A percentile compares a stretch with the other conserved stretches of the same genome.
phyloP scores from a whole-genome alignment of 2,113 vertebrate species.

The Saccopteryx bilineata region DNA sequence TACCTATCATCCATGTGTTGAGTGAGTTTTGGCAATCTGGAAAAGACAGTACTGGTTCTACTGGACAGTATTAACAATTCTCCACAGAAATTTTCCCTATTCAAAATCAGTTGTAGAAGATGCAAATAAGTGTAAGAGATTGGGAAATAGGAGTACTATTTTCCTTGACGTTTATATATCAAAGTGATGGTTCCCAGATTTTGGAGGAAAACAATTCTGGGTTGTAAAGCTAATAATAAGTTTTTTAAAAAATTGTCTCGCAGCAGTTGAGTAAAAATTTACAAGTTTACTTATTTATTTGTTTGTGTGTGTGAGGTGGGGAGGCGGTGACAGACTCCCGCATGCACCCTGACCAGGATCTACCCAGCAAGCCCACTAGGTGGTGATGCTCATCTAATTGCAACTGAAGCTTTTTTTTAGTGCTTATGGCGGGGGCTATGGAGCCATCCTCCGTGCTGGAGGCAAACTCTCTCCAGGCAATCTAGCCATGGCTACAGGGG shows the following conservation, averaged over 20 bases:
- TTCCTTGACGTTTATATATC: not conserved
- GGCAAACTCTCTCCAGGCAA: too few relatives aligned
- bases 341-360: too few relatives aligned
- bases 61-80: not conserved
- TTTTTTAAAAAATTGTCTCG: not conserved
- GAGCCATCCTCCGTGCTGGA: too few relatives aligned
- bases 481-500: too few relatives aligned
- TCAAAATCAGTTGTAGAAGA: constrained; percentile 4
- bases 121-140: not conserved
- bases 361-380: too few relatives aligned
- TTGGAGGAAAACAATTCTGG: not conserved
- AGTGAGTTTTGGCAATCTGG: not conserved
- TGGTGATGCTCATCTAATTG: too few relatives aligned
- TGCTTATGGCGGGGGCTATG: too few relatives aligned
- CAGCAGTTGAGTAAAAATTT: not conserved
- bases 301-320: too few relatives aligned
- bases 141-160: not conserved
- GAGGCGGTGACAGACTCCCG: too few relatives aligned
- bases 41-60: not conserved
- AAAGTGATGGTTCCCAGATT: not conserved
- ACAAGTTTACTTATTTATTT: not conserved
- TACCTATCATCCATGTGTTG: not conserved
- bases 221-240: not conserved
- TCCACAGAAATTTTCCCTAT: not conserved
- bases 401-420: too few relatives aligned